phyloP scores from a whole-genome alignment of 2,113 vertebrate species.

The Festucalex cinctus region DNA sequence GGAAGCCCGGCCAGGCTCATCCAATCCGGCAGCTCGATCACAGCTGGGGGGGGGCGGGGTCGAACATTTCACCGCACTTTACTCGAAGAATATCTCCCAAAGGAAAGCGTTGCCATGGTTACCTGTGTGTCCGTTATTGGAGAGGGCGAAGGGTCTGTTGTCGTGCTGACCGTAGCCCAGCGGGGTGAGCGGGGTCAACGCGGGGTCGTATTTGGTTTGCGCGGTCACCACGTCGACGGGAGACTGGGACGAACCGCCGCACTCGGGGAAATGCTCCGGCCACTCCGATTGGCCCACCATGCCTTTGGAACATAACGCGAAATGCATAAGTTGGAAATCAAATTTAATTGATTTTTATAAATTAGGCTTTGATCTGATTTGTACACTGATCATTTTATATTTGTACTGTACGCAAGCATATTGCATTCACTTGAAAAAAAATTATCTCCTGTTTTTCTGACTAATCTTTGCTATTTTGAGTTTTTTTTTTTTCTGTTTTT shows the following conservation, averaged over 20 bases:
- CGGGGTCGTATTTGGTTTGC: conserved; percentile 65
- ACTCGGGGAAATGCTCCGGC: conserved; percentile 76
- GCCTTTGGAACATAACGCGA: conserved; percentile 61
- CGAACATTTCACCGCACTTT: too few relatives aligned
- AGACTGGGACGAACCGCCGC: conserved; percentile 81
- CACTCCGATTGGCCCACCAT: conserved; percentile 81
- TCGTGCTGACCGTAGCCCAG: conserved; percentile 74
- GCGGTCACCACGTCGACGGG: conserved; percentile 78
- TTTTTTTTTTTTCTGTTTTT: too few relatives aligned
- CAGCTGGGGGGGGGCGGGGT: conserved; percentile 58
- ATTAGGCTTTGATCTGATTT: too few relatives aligned
- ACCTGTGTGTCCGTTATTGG: conserved; percentile 91
- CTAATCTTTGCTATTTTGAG: too few relatives aligned
- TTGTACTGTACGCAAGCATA: too few relatives aligned
- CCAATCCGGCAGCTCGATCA: conserved; percentile 76
- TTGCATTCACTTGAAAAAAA: too few relatives aligned
- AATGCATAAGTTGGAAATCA: too few relatives aligned
- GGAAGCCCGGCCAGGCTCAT: conserved; percentile 80
- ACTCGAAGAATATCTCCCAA: background rate
- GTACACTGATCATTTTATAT: too few relatives aligned
- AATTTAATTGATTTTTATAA: too few relatives aligned
- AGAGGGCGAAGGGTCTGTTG: conserved; percentile 65
- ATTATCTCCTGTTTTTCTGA: too few relatives aligned
- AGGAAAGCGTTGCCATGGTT: conserved; percentile 33
- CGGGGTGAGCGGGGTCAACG: conserved; percentile 66